These are phyloP conservation scores for Drosophila melanocephala DNA, from an alignment of 2,888 invertebrate genomes.

Conservation along the genomic window DNA sequence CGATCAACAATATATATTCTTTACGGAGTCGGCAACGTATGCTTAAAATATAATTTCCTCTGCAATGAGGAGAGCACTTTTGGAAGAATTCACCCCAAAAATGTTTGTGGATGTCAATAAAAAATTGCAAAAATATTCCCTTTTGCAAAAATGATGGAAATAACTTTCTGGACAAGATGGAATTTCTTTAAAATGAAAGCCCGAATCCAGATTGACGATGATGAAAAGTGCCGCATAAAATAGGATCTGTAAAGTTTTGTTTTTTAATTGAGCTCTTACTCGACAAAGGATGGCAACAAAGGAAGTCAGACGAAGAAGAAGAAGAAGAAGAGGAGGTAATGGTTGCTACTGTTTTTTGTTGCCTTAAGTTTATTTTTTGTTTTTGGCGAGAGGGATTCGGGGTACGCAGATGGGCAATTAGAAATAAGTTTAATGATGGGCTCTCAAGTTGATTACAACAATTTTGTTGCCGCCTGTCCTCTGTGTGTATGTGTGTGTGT, in stretches of 20 bases:
- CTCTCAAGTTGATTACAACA: constrained; percentile 55
- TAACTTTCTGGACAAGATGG: background rate
- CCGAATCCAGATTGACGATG: background rate
- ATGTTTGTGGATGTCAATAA: background rate
- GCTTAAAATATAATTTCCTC: background rate
- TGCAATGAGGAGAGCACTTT: background rate
- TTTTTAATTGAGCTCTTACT: background rate
- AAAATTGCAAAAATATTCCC: background rate
- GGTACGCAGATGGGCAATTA: constrained; percentile 52
- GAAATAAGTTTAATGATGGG: constrained; percentile 65
- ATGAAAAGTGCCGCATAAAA: background rate
- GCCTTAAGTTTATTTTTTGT: background rate
- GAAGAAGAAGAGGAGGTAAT: constrained; percentile 12
- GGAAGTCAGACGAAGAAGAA: background rate
- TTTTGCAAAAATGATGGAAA: background rate
- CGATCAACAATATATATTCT: background rate
- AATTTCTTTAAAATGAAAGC: no score
- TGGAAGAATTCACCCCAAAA: background rate
- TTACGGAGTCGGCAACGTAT: background rate
- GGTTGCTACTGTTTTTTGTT: constrained; percentile 41
- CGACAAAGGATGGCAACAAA: background rate
- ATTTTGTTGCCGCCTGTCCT: constrained; percentile 43
- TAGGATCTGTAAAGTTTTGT: background rate
- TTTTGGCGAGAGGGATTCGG: background rate
- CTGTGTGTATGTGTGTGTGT: background rate